phyloP scores from a whole-genome alignment of 2,797 vertebrate species.

The Gobio occitaniae region DNA sequence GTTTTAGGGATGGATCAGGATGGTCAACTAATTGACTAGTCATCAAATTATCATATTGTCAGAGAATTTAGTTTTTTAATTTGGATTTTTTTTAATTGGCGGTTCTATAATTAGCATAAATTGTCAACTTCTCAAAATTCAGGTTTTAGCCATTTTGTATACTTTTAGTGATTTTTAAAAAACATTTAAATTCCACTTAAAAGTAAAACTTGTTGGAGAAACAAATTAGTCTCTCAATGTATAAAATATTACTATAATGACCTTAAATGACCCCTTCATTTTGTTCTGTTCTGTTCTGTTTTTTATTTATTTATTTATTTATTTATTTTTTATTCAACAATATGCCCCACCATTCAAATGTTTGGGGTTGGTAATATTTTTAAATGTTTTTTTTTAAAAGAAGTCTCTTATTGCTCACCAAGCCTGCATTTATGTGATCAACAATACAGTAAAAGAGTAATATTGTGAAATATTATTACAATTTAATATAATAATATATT shows the following conservation, averaged over 20 bases:
- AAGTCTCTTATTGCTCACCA: neutral
- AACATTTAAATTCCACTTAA: neutral
- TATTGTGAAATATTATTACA: neutral
- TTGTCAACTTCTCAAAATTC: neutral
- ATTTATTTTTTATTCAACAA: no score
- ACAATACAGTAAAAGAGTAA: neutral
- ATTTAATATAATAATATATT: neutral
- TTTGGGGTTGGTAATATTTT: neutral
- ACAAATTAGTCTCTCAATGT: neutral
- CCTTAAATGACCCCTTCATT: no score
- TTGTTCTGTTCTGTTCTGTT: neutral
- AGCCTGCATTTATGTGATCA: neutral
- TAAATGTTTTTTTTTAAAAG: no score
- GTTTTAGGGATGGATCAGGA: neutral
- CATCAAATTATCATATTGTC: neutral
- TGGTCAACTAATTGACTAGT: neutral
- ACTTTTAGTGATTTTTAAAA: no score
- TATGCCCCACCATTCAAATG: neutral
- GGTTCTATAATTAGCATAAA: neutral
- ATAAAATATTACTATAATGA: neutral
- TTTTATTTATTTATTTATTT: neutral
- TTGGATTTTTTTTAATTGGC: no score
- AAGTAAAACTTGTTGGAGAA: no score
- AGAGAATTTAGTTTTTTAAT: neutral
- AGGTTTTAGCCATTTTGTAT: neutral